Evolutionary conservation across 2,113 vertebrate genomes (phyloP).

Genomic region (Diadophis punctatus): DNA sequence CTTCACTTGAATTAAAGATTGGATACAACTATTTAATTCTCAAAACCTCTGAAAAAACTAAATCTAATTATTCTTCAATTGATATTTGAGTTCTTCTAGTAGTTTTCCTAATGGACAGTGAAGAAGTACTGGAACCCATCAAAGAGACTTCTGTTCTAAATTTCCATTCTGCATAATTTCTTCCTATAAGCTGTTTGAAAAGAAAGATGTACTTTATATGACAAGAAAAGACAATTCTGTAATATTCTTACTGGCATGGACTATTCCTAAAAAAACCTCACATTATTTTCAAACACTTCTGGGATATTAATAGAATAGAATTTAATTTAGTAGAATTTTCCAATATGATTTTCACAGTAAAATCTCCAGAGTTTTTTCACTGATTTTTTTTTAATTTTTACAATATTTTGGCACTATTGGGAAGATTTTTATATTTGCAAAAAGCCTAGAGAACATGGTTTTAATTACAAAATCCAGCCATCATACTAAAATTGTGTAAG

Average conservation of each 20-base stretch:
- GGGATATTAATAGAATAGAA: not conserved
- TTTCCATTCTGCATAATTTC: conserved; percentile 12
- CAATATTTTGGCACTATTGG: not conserved
- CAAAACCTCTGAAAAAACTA: not conserved
- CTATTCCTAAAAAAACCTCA: conserved; percentile 2
- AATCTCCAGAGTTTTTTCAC: not conserved
- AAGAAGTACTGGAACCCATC: not conserved
- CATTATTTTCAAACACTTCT: conserved; percentile 26
- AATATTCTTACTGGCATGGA: conserved; percentile 14
- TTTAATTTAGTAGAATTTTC: not conserved
- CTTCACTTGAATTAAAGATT: no score
- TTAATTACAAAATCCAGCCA: not conserved
- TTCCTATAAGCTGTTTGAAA: conserved; percentile 14
- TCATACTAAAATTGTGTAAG: not conserved
- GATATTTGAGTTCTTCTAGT: not conserved
- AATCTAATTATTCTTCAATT: not conserved
- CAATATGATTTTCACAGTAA: not conserved
- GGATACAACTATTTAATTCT: not conserved
- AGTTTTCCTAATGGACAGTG: not conserved
- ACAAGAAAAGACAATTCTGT: conserved; percentile 8
- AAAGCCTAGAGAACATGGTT: not conserved
- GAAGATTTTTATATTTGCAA: not conserved
- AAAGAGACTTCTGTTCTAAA: not conserved
- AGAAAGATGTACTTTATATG: conserved; percentile 12
- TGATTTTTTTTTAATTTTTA: not conserved